A percentile compares a stretch with the other conserved stretches of the same genome.
These are phyloP conservation scores for Drosophila tanythrix DNA, from an alignment of 2,888 invertebrate genomes.

Conservation along the genomic window DNA sequence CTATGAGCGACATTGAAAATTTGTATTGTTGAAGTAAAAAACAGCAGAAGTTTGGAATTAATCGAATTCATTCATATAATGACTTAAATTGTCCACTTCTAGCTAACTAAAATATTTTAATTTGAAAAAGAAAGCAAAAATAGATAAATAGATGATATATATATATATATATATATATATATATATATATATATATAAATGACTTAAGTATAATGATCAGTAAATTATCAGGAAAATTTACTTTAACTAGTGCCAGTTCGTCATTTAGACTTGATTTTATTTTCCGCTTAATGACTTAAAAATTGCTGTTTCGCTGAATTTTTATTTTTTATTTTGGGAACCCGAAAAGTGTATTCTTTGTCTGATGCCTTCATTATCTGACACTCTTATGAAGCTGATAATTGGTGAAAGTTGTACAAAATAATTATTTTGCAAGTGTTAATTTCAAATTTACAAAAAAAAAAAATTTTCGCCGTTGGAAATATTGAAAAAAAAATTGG, in stretches of 20 bases:
- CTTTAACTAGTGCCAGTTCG: neutral
- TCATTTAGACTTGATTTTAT: neutral
- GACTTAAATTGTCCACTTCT: neutral
- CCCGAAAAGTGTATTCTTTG: neutral
- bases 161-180: no score
- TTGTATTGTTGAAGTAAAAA: neutral
- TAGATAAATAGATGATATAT: no score
- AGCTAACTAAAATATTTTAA: neutral
- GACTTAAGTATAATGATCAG: neutral
- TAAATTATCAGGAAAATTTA: neutral
- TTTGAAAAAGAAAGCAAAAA: neutral
- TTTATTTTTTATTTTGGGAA: neutral
- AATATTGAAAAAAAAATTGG: neutral
- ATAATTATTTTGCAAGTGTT: neutral
- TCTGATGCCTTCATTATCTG: neutral
- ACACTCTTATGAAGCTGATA: neutral
- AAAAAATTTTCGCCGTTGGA: neutral
- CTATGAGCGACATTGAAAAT: slow-evolving; percentile 1
- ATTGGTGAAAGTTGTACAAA: neutral
- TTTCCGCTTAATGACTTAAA: neutral
- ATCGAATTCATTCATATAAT: neutral
- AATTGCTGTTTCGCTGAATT: neutral
- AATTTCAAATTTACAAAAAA: neutral
- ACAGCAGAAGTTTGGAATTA: neutral
- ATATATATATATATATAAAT: neutral